These are phyloP conservation scores for Liposcelis brunnea DNA, from an alignment of 2,888 invertebrate genomes.

Conservation along the genomic window DNA sequence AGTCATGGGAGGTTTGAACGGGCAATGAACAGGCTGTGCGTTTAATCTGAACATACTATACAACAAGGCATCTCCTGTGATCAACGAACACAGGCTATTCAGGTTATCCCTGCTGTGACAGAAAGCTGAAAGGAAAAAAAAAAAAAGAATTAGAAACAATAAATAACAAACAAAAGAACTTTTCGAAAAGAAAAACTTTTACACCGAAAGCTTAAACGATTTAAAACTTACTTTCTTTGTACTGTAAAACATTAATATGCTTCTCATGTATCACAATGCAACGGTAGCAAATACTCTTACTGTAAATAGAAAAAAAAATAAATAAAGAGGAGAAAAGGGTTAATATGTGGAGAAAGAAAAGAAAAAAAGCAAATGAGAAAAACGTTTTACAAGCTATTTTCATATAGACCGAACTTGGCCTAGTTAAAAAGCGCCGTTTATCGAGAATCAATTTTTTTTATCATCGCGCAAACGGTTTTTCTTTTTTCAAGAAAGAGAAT, in stretches of 20 bases:
- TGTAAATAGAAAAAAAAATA: slow-evolving; percentile 31
- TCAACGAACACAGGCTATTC: slow-evolving; percentile 65
- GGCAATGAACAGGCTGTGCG: slow-evolving; percentile 77
- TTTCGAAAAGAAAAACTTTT: no score
- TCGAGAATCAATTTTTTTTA: no score
- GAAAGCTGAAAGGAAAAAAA: slow-evolving; percentile 40
- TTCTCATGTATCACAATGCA: slow-evolving; percentile 92
- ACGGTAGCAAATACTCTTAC: slow-evolving; percentile 72
- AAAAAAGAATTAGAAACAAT: slow-evolving; percentile 7
- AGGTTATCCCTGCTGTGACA: slow-evolving; percentile 57
- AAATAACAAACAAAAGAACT: neutral
- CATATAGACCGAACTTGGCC: no score
- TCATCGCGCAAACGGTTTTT: no score
- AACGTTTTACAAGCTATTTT: no score
- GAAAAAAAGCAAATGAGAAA: slow-evolving; percentile 13
- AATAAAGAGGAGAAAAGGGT: slow-evolving; percentile 15
- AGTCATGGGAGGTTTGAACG: slow-evolving; percentile 72
- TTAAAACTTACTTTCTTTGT: slow-evolving; percentile 98
- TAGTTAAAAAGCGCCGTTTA: no score
- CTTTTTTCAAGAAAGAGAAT: neutral
- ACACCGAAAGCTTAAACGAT: no score
- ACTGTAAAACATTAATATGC: slow-evolving; percentile 86
- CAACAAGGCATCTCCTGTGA: slow-evolving; percentile 74
- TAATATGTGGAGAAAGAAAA: slow-evolving; percentile 17
- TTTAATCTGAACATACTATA: slow-evolving; percentile 82